Percentiles rank a stretch among this genome's conserved stretches.
These are phyloP conservation scores for Chaenocephalus aceratus DNA, from an alignment of 2,113 vertebrate genomes.

Conservation along the genomic window DNA sequence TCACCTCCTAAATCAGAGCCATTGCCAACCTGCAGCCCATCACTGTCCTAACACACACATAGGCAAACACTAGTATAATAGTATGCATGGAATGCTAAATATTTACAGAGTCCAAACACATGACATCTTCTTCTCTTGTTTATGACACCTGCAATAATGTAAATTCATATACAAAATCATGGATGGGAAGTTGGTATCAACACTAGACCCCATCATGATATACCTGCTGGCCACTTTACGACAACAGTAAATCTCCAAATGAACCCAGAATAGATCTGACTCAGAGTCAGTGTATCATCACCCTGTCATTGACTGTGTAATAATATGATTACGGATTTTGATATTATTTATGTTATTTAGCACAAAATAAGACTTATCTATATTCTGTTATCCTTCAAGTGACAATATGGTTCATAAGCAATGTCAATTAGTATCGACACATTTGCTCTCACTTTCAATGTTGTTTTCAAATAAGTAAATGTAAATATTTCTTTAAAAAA, in stretches of 20 bases:
- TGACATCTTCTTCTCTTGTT: neutral
- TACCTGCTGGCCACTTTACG: slow-evolving; percentile 5
- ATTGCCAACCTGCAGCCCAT: slow-evolving; percentile 56
- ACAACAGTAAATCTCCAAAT: slow-evolving; percentile 38
- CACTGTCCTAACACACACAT: slow-evolving; percentile 44
- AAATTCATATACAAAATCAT: neutral
- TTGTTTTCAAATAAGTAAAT: neutral
- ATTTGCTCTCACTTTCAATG: neutral
- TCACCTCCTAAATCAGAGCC: slow-evolving; percentile 60
- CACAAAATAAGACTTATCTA: neutral
- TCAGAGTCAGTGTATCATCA: slow-evolving; percentile 27
- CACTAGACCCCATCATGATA: neutral
- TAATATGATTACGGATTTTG: slow-evolving; percentile 3
- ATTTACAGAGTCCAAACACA: neutral
- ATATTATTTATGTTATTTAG: neutral
- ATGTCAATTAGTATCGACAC: neutral
- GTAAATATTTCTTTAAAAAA: neutral
- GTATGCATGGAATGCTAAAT: slow-evolving; percentile 15
- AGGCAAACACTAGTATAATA: slow-evolving; percentile 36
- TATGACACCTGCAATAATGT: slow-evolving; percentile 4
- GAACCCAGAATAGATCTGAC: slow-evolving; percentile 21
- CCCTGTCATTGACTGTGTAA: neutral
- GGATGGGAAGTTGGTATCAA: slow-evolving; percentile 2
- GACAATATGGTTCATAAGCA: neutral
- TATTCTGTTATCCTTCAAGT: neutral